phyloP scores from a whole-genome alignment of 1,140 invertebrate genomes.

The Sipha flava region DNA sequence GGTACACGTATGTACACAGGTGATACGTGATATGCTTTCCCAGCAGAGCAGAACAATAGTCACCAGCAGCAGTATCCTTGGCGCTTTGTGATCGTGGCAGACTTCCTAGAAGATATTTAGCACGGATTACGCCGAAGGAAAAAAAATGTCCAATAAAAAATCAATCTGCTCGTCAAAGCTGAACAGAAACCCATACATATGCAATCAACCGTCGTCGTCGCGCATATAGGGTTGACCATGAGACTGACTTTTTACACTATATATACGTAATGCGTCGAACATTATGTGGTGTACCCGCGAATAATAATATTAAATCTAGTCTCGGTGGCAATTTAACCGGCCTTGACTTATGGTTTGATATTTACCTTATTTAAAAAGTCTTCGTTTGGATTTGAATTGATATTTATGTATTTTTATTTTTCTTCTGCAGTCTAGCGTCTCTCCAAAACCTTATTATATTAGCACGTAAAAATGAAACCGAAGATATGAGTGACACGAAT shows the following conservation, averaged over 20 bases:
- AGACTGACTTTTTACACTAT: not conserved
- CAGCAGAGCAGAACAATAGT: not conserved
- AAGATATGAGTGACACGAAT: too few species aligned
- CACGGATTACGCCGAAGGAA: not conserved
- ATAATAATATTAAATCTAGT: not conserved
- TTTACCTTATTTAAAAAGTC: slow-evolving; percentile 1
- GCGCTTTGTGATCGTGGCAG: not conserved
- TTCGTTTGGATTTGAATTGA: too few species aligned
- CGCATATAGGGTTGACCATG: slow-evolving; percentile 19
- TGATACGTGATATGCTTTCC: not conserved
- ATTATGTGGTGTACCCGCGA: too few species aligned
- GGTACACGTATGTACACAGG: too few species aligned
- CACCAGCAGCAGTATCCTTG: slow-evolving; percentile 12
- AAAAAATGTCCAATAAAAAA: slow-evolving; percentile 18
- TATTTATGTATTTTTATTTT: not conserved
- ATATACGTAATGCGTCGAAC: not conserved
- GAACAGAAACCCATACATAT: not conserved
- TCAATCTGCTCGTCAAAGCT: slow-evolving; percentile 12
- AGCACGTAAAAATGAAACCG: too few species aligned
- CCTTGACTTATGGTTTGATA: slow-evolving; percentile 1
- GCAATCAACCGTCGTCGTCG: not conserved
- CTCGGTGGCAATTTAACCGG: not conserved
- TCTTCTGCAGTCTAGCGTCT: not conserved
- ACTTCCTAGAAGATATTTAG: not conserved
- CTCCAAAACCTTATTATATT: too few species aligned